Conservation (phyloP, 2,797 vertebrate genomes). For the Gobio occitaniae region DNA sequence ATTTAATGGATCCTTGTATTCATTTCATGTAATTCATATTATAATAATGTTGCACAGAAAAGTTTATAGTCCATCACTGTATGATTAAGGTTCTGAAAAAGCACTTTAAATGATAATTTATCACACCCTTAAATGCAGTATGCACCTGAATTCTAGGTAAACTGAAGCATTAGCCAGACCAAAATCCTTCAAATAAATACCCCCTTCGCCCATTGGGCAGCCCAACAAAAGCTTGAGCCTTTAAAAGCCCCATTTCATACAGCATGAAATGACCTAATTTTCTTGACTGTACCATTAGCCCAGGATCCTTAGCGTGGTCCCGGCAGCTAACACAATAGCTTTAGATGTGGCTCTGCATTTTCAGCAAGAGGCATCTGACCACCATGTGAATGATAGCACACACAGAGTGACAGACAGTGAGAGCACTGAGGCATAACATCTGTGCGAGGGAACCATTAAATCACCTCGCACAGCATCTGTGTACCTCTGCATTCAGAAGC, state of each 20-base stretch:
- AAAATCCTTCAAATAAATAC: slow-evolving; percentile 7
- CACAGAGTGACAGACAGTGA: slow-evolving; percentile 22
- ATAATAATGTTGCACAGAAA: neutral
- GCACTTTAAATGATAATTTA: neutral
- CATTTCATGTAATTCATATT: neutral
- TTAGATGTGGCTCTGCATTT: slow-evolving; percentile 17
- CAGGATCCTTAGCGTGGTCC: slow-evolving; percentile 23
- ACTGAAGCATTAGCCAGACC: neutral
- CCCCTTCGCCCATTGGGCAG: neutral
- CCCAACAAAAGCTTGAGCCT: slow-evolving; percentile 24
- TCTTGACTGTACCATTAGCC: slow-evolving; percentile 31
- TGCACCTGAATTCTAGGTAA: slow-evolving; percentile 1
- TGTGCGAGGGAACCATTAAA: slow-evolving; percentile 43
- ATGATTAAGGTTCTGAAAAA: neutral
- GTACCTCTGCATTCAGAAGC: slow-evolving; percentile 25
- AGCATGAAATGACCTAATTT: slow-evolving; percentile 39
- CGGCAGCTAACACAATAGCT: slow-evolving; percentile 31
- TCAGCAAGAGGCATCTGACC: neutral
- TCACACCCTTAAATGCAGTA: neutral
- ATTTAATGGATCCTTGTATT: neutral
- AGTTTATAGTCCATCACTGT: neutral
- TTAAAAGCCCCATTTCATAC: slow-evolving; percentile 21
- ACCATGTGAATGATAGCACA: slow-evolving; percentile 23
- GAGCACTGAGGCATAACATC: slow-evolving; percentile 29
- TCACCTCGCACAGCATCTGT: slow-evolving; percentile 21